Conservation (phyloP, 2,113 vertebrate species). For the Machaerirhynchus nigripectus region DNA sequence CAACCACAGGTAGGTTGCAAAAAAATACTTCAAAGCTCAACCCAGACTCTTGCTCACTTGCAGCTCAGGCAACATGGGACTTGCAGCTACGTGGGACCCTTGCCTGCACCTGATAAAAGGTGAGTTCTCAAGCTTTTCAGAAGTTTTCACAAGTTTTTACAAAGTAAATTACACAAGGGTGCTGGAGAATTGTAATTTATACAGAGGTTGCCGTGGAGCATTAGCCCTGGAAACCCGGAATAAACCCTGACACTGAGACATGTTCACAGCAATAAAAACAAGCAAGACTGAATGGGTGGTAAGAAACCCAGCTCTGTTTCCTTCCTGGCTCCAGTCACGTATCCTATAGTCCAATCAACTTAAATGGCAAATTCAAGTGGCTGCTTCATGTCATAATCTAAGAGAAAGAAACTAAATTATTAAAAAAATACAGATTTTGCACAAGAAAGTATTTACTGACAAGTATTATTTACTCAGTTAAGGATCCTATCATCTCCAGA, state of each 20-base stretch:
- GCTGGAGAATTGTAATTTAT: not conserved
- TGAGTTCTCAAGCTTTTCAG: not conserved
- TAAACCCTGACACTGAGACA: not conserved
- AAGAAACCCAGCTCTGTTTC: not conserved
- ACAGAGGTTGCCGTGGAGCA: not conserved
- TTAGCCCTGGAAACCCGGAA: not conserved
- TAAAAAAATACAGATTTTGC: not conserved
- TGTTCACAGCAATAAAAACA: not conserved
- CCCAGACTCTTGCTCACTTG: not conserved
- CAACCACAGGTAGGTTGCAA: not conserved
- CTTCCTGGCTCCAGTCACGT: not conserved
- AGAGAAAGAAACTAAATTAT: not conserved
- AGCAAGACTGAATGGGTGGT: not conserved
- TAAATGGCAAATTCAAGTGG: not conserved
- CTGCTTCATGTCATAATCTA: not conserved
- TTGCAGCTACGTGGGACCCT: not conserved
- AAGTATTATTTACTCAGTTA: not conserved
- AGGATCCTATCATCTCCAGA: not conserved
- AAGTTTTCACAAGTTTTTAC: not conserved
- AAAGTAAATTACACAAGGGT: not conserved
- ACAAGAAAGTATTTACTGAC: not conserved
- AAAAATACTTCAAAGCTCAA: not conserved
- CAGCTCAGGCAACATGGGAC: not conserved
- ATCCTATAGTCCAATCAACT: not conserved
- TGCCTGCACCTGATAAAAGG: not conserved